Conservation (phyloP, 2,797 vertebrate species). For the Hoplostethus mediterraneus region DNA sequence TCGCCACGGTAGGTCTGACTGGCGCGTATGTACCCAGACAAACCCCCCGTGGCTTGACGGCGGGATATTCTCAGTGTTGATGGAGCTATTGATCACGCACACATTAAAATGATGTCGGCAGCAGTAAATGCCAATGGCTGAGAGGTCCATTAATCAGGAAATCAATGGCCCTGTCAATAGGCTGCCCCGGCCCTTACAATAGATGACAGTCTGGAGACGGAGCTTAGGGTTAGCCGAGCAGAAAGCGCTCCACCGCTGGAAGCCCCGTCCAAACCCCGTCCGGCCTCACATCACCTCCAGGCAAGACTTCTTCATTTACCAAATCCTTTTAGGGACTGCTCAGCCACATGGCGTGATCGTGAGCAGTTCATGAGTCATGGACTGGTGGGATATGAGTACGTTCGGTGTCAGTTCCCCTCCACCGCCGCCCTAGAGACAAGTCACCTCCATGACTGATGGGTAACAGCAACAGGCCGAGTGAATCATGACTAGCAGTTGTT, state of each 20-base stretch:
- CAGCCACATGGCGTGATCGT: constrained; percentile 23
- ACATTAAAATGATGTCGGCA: constrained; percentile 94
- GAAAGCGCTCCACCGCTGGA: constrained; percentile 59
- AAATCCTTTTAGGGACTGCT: constrained; percentile 69
- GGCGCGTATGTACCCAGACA: constrained; percentile 51
- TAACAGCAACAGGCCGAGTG: constrained; percentile 16
- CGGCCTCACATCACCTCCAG: constrained; percentile 32
- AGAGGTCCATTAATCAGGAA: constrained; percentile 93
- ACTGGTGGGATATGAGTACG: constrained; percentile 48
- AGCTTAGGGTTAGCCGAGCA: constrained; percentile 61
- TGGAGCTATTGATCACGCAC: constrained; percentile 91
- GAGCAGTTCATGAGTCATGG: constrained; percentile 64
- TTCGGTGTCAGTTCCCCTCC: constrained; percentile 53
- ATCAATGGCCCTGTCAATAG: constrained; percentile 89
- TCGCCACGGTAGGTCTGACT: constrained; percentile 50
- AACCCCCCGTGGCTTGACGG: constrained; percentile 80
- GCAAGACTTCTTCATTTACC: constrained; percentile 66
- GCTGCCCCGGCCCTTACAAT: constrained; percentile 83
- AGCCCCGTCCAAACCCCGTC: constrained; percentile 31
- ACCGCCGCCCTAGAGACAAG: constrained; percentile 33
- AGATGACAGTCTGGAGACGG: constrained; percentile 74
- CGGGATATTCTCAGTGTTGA: constrained; percentile 87
- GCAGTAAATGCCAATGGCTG: constrained; percentile 86
- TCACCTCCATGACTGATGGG: constrained; percentile 42
- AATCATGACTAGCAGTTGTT: constrained; percentile 37